Base-by-base conservation (phyloP, 2,888 invertebrate species). In the Netelia virgata region DNA sequence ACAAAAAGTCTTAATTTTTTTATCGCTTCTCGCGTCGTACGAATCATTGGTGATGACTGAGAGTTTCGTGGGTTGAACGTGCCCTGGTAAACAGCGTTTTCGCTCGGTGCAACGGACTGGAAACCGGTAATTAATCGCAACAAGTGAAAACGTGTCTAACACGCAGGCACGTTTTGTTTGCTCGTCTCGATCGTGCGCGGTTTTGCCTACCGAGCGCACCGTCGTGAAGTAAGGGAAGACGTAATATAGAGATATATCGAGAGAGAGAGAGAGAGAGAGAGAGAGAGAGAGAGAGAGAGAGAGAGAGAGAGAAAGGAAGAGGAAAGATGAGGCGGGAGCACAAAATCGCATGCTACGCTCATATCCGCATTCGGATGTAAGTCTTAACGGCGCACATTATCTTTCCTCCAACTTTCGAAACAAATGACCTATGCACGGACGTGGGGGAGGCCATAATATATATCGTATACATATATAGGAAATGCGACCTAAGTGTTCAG, bases 101-200 rank as follows among this genome's bases (percentile, higher is more conserved):
- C 74, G 57, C 70, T 64, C 73, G 84, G 81, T 78, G 81, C 83
- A 79, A 81, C 72, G 75, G 50, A 83, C 83, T 66, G 55, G 18
- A 84, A 66, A 75, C 75, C 82, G 66, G 76, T 86, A 82, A 84
- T 86, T 82, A 84, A 86, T 84, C 50, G 74, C 69, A n/a, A 47
- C 64, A 79, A 84, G 84, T 86, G 82, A 84, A 86, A 84, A 14
- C 73, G 70, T 69, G 74, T 63, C 73, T 23, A 69, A 73, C 68
- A 64, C 81, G 84, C 41, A 73, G 55, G n/a, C 63, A 57, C 83
- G 64, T 64, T 20, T 68, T 14, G 61, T 9, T 16, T 68, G n/a
- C 20, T 20, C 28, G 47, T 3, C n/a, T 10, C 78, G 69, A 61
- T 73, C 64, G 69, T 69, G 63, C 47, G 63, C 47, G 11, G 28